Evolutionary conservation across 2,113 vertebrate species (phyloP), one percentile per base, ranked within the genome.

Genomic region (Hylia prasina): DNA sequence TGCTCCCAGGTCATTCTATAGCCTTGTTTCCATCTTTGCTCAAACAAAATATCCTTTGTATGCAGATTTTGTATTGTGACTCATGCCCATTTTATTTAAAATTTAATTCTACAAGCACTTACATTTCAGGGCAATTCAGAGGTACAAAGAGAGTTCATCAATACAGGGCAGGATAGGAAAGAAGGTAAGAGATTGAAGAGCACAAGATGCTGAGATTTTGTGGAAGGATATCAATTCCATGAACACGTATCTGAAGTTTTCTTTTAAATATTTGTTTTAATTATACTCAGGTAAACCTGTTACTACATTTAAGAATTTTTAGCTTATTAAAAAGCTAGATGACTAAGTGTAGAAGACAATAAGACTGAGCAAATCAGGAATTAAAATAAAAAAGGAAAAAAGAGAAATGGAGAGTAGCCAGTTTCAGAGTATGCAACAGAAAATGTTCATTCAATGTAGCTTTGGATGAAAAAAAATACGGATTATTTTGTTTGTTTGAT

Each of bases 401-500:
- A 6, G 2, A 45, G 31, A 82, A 35, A n/a, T 2, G 4, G 3
- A 56, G 5, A 37, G 4, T 13, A 21, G 0, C 9, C 44, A 25
- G 11, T 65, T 78, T 84, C 22, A 70, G 21, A 40, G 3, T 23
- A 22, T 37, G 25, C 3, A 78, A 17, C 28, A 86, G 6, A 87
- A 39, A 35, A 60, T 61, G n/a, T 53, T 47, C 57, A 70, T 57
- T 73, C 12, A 31, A 15, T 9, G 28, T 56, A 48, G 3, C 11
- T 87, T 65, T 31, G 4, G 7, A 53, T 57, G 7, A 80, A 7
- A 13, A 81, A 87, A 58, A 53, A 37, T 2, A 2, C 1, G 1
- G 2, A 17, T 37, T 17, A 40, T 30, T 39, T 64, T 35, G 3
- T 56, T 63, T 27, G 0, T 21, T 64, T 56, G 1, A n/a, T n/a